phyloP scores from a whole-genome alignment of 2,888 invertebrate species.

The Drosophila acutilabella region DNA sequence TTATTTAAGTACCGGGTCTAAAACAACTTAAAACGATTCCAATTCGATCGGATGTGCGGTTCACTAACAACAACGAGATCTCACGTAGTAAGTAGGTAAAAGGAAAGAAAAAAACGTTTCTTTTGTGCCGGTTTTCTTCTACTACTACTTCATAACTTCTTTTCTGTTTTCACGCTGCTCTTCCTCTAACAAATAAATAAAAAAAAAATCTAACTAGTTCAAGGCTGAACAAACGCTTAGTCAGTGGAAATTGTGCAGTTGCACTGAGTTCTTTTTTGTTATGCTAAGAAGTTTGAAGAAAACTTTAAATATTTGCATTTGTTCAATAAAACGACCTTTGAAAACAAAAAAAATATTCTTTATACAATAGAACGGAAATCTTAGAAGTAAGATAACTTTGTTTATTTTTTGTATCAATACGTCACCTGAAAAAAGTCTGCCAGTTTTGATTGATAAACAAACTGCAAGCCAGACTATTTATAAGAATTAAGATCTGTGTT shows the following conservation, averaged over 20 bases:
- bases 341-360: not conserved
- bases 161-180: conserved; percentile 5
- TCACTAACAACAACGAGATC: conserved; percentile 49
- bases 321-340: conserved; percentile 23
- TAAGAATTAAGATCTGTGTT: conserved; percentile 21
- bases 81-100: conserved; percentile 47
- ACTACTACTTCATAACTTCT: conserved; percentile 26
- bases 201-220: conserved; percentile 40
- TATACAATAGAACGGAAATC: conserved; percentile 5
- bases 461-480: conserved; percentile 29
- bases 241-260: conserved; percentile 23
- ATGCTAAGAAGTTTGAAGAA: not conserved
- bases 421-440: conserved; percentile 28
- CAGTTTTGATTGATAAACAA: conserved; percentile 30
- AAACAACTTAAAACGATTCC: conserved; percentile 14
- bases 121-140: conserved; percentile 27
- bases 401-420: conserved; percentile 17
- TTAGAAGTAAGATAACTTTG: conserved; percentile 7
- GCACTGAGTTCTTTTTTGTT: not conserved
- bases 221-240: conserved; percentile 38
- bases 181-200: conserved; percentile 8
- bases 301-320: not conserved
- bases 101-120: not conserved
- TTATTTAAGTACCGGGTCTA: too few relatives aligned
- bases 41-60: conserved; percentile 66